Evolutionary conservation across 1,140 invertebrate genomes (phyloP).

Genomic region (Hyles euphorbiae): DNA sequence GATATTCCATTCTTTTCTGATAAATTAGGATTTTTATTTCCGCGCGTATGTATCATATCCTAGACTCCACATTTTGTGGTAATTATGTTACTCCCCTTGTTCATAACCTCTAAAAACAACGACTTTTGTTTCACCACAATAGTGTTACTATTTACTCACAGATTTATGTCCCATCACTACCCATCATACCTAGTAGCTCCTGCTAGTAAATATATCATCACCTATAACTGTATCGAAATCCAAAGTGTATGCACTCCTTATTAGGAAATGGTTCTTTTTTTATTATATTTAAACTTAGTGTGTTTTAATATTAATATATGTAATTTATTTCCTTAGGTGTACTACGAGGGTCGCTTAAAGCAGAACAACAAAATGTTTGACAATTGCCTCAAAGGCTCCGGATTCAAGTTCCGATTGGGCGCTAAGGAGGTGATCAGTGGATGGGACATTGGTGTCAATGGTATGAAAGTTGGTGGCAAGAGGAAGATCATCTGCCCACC

Average conservation of each 20-base stretch:
- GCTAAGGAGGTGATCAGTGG: constrained; percentile 92
- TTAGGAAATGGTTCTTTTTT: too few species aligned
- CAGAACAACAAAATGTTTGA: constrained; percentile 91
- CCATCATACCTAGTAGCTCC: too few species aligned
- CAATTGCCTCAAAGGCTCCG: constrained; percentile 81
- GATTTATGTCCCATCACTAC: too few species aligned
- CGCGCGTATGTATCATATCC: neutral
- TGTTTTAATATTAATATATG: neutral
- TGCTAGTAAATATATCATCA: too few species aligned
- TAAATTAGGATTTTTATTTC: neutral
- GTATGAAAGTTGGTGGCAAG: constrained; percentile 96
- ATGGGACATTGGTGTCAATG: constrained; percentile 91
- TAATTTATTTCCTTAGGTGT: constrained; percentile 71
- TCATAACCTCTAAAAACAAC: too few species aligned
- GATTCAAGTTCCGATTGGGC: constrained; percentile 91
- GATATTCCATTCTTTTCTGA: neutral
- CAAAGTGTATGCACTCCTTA: too few species aligned
- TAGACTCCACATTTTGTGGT: too few species aligned
- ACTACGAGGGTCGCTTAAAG: constrained; percentile 86
- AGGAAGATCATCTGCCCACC: constrained; percentile 89
- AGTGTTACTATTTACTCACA: too few species aligned
- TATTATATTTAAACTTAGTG: too few species aligned
- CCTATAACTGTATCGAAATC: too few species aligned
- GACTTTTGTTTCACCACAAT: too few species aligned
- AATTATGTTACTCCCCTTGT: too few species aligned